Evolutionary conservation across 2,113 vertebrate genomes (phyloP).

Genomic region (Gopherus flavomarginatus): DNA sequence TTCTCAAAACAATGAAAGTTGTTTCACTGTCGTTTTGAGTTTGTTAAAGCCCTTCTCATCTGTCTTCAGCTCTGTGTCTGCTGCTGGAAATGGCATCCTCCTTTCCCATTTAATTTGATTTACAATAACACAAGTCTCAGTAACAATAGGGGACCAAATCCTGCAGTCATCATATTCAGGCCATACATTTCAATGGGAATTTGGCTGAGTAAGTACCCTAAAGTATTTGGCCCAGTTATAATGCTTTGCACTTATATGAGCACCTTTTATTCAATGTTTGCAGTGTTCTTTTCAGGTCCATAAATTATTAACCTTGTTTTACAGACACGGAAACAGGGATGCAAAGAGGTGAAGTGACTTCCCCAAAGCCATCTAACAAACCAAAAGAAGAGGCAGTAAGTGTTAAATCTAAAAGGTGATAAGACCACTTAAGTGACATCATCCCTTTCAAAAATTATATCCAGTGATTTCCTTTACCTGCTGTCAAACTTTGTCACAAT

Average conservation of each 20-base stretch:
- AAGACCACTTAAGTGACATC: background rate
- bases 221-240: fast-evolving
- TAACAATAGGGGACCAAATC: background rate
- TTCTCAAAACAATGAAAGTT: background rate
- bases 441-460: background rate
- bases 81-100: background rate
- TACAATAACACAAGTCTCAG: background rate
- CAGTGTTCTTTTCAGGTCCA: background rate
- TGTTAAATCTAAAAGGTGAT: background rate
- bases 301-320: background rate
- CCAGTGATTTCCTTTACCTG: background rate
- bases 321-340: background rate
- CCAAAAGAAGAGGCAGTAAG: background rate
- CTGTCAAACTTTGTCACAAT: fast-evolving
- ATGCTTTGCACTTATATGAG: background rate
- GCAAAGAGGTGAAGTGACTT: background rate
- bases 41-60: background rate
- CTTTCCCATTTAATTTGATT: background rate
- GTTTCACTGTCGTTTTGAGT: background rate
- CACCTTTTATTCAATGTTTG: background rate
- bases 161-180: background rate
- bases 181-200: background rate
- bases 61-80: background rate
- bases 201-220: background rate
- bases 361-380: background rate